These are phyloP conservation scores for Semicossyphus pulcher DNA, from an alignment of 2,113 vertebrate genomes.

Conservation along the genomic window DNA sequence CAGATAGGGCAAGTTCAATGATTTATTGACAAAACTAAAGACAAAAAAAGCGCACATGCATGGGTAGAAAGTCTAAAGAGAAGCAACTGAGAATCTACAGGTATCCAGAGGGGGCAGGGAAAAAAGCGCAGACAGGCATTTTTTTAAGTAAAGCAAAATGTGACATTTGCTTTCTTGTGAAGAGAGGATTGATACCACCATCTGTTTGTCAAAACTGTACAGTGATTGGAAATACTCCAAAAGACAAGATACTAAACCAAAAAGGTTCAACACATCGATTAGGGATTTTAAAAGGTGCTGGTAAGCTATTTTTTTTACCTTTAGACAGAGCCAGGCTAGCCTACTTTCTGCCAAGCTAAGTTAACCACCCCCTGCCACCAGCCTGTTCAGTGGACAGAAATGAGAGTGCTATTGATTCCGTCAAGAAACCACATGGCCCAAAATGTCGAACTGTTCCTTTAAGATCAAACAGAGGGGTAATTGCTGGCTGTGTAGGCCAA, in stretches of 20 bases:
- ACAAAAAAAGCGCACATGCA: not conserved
- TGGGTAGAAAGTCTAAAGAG: not conserved
- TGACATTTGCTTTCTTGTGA: no score
- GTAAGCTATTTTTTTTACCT: no score
- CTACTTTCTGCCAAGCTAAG: not conserved
- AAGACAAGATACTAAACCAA: no score
- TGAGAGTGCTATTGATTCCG: not conserved
- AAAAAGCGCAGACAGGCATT: not conserved
- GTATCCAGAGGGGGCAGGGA: not conserved
- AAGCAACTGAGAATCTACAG: not conserved
- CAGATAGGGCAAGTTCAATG: not conserved
- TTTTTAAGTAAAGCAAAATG: no score
- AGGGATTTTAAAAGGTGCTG: no score
- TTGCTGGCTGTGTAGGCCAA: not conserved
- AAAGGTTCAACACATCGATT: no score
- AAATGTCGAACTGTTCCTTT: not conserved
- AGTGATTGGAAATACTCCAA: no score
- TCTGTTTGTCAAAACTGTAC: no score
- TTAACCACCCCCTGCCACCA: not conserved
- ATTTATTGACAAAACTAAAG: not conserved
- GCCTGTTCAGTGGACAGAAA: not conserved
- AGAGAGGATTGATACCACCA: no score
- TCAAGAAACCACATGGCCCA: not conserved
- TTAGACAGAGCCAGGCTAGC: not conserved
- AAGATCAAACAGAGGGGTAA: not conserved